Evolutionary conservation across 2,888 invertebrate genomes (phyloP), one percentile per base, ranked within the genome.

Genomic region (Tuberolachnus salignus): DNA sequence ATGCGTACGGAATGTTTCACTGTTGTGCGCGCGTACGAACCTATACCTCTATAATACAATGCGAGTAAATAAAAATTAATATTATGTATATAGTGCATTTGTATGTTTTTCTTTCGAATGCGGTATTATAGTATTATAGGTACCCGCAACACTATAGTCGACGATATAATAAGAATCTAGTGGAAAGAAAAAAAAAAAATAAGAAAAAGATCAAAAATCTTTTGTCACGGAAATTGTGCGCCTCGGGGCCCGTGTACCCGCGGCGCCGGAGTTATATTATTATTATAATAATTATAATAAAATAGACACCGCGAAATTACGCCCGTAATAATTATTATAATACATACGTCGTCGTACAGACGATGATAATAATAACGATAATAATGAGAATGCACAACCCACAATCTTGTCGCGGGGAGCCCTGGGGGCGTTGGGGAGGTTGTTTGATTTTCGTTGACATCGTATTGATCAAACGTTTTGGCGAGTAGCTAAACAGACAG

Each of bases 391-490:
- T 51, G 51, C 14, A 67, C 11, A 44, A 13, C 13, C 19, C 1
- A 51, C n/a, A n/a, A n/a, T n/a, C 16, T 3, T 19, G n/a, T n/a
- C n/a, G 42, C 71, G 49, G n/a, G n/a, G n/a, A n/a, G n/a, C n/a
- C 71, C 59, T 26, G 72, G 51, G 72, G 72, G 72, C 63, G 42
- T 73, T 26, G 44, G 49, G 26, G 59, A 63, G 6, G 72, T 51
- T 10, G 21, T 73, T 26, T 59, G 55, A 55, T 70, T 34, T 34
- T n/a, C n/a, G 34, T 72, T 72, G 71, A 72, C 59, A 59, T 19
- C 71, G 34, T 57, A 72, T 72, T 59, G 59, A 71, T 71, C 71
- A 61, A 72, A 72, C 49, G 59, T 49, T 34, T 72, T 61, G 59
- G 46, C 59, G n/a, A 61, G 46, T 59, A 72, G 71, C 71, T 13